These are phyloP conservation scores for Cyclina sinensis DNA, from an alignment of 1,140 invertebrate species.

Conservation along the genomic window DNA sequence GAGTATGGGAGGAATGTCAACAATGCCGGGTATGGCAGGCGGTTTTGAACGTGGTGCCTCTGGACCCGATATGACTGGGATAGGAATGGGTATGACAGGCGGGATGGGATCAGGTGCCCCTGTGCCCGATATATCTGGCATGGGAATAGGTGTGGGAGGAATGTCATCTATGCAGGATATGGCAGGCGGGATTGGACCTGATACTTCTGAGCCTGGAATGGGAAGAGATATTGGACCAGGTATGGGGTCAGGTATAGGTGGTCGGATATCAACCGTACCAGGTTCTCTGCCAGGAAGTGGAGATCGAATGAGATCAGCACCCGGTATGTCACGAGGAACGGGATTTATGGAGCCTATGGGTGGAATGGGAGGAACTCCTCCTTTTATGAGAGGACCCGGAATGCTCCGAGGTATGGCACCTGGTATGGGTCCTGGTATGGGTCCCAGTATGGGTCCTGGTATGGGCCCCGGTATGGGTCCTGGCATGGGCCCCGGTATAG, in stretches of 20 bases:
- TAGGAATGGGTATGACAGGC: constrained; percentile 3
- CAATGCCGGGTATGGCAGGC: neutral
- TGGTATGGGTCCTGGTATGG: neutral
- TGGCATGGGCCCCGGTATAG: neutral
- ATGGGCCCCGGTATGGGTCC: neutral
- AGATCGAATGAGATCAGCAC: neutral
- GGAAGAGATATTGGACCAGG: neutral
- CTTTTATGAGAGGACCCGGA: neutral
- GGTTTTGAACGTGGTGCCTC: neutral
- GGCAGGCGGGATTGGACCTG: neutral
- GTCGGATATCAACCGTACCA: neutral
- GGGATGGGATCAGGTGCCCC: neutral
- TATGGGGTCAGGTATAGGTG: constrained; percentile 1
- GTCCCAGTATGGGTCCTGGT: neutral
- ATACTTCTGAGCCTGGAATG: neutral
- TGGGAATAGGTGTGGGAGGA: neutral
- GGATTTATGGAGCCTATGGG: neutral
- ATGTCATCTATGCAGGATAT: neutral
- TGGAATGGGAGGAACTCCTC: neutral
- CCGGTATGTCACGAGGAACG: neutral
- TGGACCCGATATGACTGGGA: neutral
- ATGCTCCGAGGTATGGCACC: neutral
- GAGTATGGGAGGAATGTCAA: neutral
- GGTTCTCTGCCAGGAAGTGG: neutral
- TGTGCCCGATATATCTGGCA: neutral